Base-by-base conservation (phyloP, 2,113 vertebrate species). In the Notechis scutatus region DNA sequence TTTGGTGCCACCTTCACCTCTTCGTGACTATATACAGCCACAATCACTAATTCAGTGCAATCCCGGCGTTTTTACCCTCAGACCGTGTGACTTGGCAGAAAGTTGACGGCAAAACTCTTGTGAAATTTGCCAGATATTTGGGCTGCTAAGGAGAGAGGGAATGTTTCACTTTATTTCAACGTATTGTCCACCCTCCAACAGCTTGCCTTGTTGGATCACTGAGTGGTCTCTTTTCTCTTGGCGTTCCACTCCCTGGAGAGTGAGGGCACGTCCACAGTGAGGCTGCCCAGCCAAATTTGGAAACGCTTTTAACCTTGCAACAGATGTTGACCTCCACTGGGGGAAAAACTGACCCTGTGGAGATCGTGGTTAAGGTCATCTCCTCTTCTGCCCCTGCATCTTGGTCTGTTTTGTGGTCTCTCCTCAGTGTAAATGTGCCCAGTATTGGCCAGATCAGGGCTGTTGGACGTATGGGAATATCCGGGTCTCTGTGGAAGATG, bases 391-490 rank as follows among this genome's bases (percentile, higher is more conserved):
- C 47, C 24, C 4, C 12, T 92, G n/a, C 39, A 45, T 39, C 50
- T 54, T 57, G 29, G 20, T 86, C 74, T 96, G 85, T 39, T 0
- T 0, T 91, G n/a, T 61, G 0, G 96, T 93, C 94, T 94, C 54
- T 97, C 69, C 93, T 39, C 89, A 99, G 99, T 99, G 99, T 96
- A 99, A 99, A 94, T 99, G 99, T 96, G 99, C 99, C 81, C 99
- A 99, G 97, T 99, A 99, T 97, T 99, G 99, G 99, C 99, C 99
- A 5, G 99, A 99, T 97, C 99, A 99, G 97, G 99, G 99, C 96
- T 99, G 99, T 96, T 99, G 99, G 99, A 99, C 99, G 0, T 99
- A 99, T 0, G 99, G 99, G 91, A 99, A 99, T 96, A 99, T 99
- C 95, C 98, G 99, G 0, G 99, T 99, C 89, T 99, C 99, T 0